Conservation (phyloP, 2,113 vertebrate genomes). For the Pseudonaja textilis region DNA sequence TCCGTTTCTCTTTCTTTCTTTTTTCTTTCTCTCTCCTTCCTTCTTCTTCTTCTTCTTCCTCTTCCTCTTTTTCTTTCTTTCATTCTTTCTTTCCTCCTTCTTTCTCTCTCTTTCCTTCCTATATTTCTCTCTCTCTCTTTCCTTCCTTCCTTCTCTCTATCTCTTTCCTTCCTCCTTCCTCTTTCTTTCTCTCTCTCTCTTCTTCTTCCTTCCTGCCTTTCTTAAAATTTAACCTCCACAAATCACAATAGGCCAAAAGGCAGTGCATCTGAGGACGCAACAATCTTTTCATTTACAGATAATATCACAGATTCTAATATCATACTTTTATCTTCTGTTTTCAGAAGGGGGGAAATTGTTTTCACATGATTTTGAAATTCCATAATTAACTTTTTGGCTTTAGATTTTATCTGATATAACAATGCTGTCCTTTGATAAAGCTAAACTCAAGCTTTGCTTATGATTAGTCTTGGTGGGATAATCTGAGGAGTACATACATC, state of each 20-base stretch:
- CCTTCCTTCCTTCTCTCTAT: no score
- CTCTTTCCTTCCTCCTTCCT: no score
- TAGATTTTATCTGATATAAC: slow-evolving; percentile 31
- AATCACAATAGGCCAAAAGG: background rate
- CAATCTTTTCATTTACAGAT: background rate
- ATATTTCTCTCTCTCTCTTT: no score
- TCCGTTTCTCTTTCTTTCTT: fast-evolving
- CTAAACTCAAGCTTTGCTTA: slow-evolving; percentile 53
- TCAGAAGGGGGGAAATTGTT: background rate
- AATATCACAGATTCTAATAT: background rate
- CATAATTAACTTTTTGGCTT: slow-evolving; percentile 23
- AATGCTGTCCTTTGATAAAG: slow-evolving; percentile 44
- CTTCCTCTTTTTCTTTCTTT: no score
- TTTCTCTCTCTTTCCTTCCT: fast-evolving
- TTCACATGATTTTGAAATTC: slow-evolving; percentile 48
- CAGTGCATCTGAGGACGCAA: background rate
- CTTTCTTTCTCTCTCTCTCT: no score
- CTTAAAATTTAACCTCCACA: background rate
- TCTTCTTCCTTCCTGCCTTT: background rate
- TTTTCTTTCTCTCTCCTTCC: fast-evolving
- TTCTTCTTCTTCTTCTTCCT: no score
- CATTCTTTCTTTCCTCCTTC: no score
- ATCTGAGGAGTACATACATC: slow-evolving; percentile 68
- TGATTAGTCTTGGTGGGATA: slow-evolving; percentile 65
- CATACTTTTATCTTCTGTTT: slow-evolving; percentile 21